Conservation (phyloP, 2,888 invertebrate genomes). For the Cacoxenus indagator region DNA sequence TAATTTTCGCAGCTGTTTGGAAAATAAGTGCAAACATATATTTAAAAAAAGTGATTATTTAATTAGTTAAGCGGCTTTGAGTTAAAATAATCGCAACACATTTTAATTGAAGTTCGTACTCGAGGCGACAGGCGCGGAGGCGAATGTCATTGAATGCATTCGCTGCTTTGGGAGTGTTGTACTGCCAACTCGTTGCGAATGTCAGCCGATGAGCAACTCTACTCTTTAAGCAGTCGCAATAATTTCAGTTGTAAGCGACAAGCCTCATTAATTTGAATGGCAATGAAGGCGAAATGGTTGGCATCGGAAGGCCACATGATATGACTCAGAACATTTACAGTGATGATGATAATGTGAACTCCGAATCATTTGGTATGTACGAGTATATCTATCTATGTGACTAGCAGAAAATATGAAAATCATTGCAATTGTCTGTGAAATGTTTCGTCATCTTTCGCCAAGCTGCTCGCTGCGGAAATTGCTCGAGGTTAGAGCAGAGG, state of each 20-base stretch:
- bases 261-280: slow-evolving; percentile 55
- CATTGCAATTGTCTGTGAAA: slow-evolving; percentile 42
- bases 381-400: slow-evolving; percentile 45
- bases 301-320: slow-evolving; percentile 10
- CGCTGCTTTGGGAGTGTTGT: not conserved
- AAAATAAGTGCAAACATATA: too few species aligned
- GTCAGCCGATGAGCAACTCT: slow-evolving; percentile 18
- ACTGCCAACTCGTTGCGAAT: not conserved
- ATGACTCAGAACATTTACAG: too few species aligned
- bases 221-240: slow-evolving; percentile 20
- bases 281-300: not conserved
- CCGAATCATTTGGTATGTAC: slow-evolving; percentile 30
- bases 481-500: not conserved
- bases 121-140: not conserved
- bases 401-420: slow-evolving; percentile 55
- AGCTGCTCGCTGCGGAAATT: not conserved
- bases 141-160: too few species aligned
- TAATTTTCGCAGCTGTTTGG: slow-evolving; percentile 6
- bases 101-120: not conserved
- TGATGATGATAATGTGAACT: not conserved
- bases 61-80: slow-evolving; percentile 49
- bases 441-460: slow-evolving; percentile 26
- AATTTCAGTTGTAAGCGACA: slow-evolving; percentile 44
- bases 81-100: slow-evolving; percentile 9
- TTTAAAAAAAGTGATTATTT: slow-evolving; percentile 47